Evolutionary conservation across 35 echinoderm and acorn worm genomes (phyloP), one percentile per base, ranked within the genome.

Genomic region (Chiridota heheva): DNA sequence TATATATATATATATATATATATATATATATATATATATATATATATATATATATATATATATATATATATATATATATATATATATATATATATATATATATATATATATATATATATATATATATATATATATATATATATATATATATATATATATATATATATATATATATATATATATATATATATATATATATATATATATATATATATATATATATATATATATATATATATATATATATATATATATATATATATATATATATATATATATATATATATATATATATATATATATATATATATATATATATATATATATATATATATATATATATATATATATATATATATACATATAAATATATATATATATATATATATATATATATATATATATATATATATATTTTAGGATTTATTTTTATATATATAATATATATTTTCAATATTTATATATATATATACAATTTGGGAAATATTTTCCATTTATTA

Each of bases 11-110:
- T 63, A 29, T 63, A 63, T 63, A 29, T 63, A 63, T 63, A 29
- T 63, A 63, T 63, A 29, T 63, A 63, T 63, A 29, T 63, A 63
- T 63, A 29, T 63, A 63, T 63, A 29, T 63, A 63, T 63, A 29
- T 63, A 63, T 63, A 28, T 63, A 28, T 63, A 28, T 28, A 63
- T 63, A 29, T 63, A 63, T 63, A 29, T 63, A 63, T 63, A 29
- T 63, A 63, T 63, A 29, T 63, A 63, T 63, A 29, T 63, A 63
- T 63, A 29, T 63, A 63, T 63, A 29, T 63, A 63, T 63, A 29
- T 63, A 63, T 63, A 29, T 63, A 63, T 63, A 29, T 63, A 63
- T 63, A 29, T 63, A 63, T 63, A 29, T 63, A 28, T 63, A 29
- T 63, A 63, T 63, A 29, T 63, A 63, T 63, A 29, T 63, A 63